A percentile compares a stretch with the other conserved stretches of the same genome.
phyloP scores from a whole-genome alignment of 1,140 invertebrate species.

The Hycleus cichorii region DNA sequence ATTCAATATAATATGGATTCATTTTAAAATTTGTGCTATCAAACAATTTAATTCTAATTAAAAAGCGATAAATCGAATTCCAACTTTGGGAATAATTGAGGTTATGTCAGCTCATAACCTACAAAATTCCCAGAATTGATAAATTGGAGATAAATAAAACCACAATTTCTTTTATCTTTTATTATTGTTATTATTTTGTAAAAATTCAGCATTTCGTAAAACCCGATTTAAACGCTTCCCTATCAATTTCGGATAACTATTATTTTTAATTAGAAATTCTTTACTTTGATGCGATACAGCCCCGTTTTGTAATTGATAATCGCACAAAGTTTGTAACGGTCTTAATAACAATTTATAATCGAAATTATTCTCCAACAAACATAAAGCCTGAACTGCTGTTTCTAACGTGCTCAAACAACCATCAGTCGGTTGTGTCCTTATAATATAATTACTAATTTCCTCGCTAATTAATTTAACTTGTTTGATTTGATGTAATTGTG shows the following conservation, averaged over 20 bases:
- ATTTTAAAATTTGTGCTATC: neutral
- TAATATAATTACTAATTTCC: constrained; percentile 77
- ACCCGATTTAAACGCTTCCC: constrained; percentile 65
- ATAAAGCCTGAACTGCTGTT: constrained; percentile 75
- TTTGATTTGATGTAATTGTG: constrained; percentile 55
- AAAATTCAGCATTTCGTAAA: constrained; percentile 13
- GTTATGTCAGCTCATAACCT: neutral
- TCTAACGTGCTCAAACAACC: constrained; percentile 87
- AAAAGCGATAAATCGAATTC: too few species aligned
- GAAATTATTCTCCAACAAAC: constrained; percentile 64
- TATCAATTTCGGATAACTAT: constrained; percentile 74
- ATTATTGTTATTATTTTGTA: too few species aligned
- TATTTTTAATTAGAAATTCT: constrained; percentile 79
- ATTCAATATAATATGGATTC: constrained; percentile 9
- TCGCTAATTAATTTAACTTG: constrained; percentile 70
- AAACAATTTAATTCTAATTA: neutral
- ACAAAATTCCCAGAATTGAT: neutral
- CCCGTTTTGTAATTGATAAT: constrained; percentile 81
- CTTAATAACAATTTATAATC: constrained; percentile 61
- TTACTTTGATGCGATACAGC: constrained; percentile 90
- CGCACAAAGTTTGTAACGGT: constrained; percentile 75
- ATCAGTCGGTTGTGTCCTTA: constrained; percentile 87
- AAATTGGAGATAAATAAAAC: too few species aligned
- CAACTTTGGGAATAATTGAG: neutral
- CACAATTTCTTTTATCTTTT: too few species aligned